Conservation (phyloP, 2,888 invertebrate species). For the Cremastinae sp. region DNA sequence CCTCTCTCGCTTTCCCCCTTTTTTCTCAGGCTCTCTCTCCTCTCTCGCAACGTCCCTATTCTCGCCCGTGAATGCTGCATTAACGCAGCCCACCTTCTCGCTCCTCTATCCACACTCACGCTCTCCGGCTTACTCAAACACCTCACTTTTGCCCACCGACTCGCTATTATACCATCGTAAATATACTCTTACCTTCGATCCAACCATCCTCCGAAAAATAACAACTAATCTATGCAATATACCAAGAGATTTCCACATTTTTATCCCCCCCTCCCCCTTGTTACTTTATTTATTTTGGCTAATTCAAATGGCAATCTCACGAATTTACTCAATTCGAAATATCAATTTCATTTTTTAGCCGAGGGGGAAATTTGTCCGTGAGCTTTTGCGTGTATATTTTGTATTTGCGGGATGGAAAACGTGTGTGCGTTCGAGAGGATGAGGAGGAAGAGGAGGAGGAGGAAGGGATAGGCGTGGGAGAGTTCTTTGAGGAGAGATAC, state of each 20-base stretch:
- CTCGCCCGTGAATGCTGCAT: slow-evolving; percentile 54
- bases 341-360: no score
- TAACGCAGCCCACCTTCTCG: slow-evolving; percentile 52
- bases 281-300: no score
- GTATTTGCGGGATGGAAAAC: neutral
- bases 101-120: slow-evolving; percentile 18
- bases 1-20: slow-evolving; percentile 14
- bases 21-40: slow-evolving; percentile 12
- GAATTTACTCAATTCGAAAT: no score
- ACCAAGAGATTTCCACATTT: no score
- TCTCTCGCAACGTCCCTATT: slow-evolving; percentile 31
- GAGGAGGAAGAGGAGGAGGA: slow-evolving; percentile 44
- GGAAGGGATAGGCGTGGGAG: slow-evolving; percentile 79
- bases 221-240: no score
- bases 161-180: no score
- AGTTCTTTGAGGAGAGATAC: slow-evolving; percentile 80
- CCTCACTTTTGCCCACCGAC: slow-evolving; percentile 22
- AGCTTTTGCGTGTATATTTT: neutral
- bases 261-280: no score
- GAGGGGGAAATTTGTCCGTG: no score
- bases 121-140: slow-evolving; percentile 31
- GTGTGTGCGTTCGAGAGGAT: slow-evolving; percentile 39
- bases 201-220: no score
- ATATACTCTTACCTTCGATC: no score
- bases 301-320: no score